Evolutionary conservation across 2,888 invertebrate species (phyloP), one percentile per base, ranked within the genome.

Genomic region (Acanthococcus lagerstroemiae): DNA sequence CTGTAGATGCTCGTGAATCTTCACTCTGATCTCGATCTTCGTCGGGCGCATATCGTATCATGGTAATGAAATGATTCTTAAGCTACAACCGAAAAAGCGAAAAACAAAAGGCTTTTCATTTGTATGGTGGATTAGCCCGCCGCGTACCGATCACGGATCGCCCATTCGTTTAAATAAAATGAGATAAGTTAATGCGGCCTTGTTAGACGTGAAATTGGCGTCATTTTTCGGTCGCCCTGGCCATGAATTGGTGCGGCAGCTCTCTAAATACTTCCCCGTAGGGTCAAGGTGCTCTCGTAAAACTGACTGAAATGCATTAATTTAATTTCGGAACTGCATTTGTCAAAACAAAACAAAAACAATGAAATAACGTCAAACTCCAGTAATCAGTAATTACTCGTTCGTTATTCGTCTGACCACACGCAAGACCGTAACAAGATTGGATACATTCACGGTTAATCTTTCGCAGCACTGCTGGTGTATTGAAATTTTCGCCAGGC

Each of bases 191-290:
- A 4, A 15, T 15, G 46, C 15, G 4, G 4, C 46, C n/a, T n/a
- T n/a, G n/a, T n/a, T n/a, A n/a, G n/a, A n/a, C n/a, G n/a, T n/a
- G n/a, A 30, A 12, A 30, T 30, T 30, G 37, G 12, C 12, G 12
- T 48, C 21, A 46, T 52, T 50, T 22, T 63, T 52, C 30, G 27
- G 44, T 22, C 30, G n/a, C 52, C 27, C 61, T 50, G 63, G 54
- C 52, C 52, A 37, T 63, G 63, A 54, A 54, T 50, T 63, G 6
- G 2, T 37, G 37, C n/a, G n/a, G n/a, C 17, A 60, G 45, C 60
- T 60, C 60, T 60, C 60, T 50, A 63, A 63, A 46, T 52, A 54
- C 44, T 63, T 61, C 61, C 61, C 21, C 46, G 22, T 27, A 63
- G 63, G 63, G 63, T 63, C 63, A 63, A 63, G 63, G 63, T 63